These are phyloP conservation scores for Brachyptera putata DNA, from an alignment of 2,888 invertebrate species.

Conservation along the genomic window DNA sequence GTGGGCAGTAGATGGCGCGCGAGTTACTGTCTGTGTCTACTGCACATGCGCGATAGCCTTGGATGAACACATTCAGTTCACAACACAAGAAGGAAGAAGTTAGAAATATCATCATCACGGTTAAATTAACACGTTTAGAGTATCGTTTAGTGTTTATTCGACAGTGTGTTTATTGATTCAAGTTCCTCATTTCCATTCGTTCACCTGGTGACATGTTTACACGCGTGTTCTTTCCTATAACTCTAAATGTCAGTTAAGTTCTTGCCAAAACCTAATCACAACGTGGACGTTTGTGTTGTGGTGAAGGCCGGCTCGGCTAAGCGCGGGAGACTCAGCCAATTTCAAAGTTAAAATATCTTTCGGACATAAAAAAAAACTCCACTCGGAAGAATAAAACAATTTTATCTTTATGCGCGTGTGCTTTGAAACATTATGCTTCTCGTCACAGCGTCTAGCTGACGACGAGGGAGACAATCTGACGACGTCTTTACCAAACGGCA, in stretches of 20 bases:
- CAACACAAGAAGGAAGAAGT: no score
- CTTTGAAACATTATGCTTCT: conserved; percentile 86
- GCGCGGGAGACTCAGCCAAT: conserved; percentile 14
- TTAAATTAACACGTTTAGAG: not conserved
- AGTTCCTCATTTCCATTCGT: not conserved
- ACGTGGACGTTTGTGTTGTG: conserved; percentile 13
- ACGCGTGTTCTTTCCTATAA: not conserved
- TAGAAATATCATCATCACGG: not conserved
- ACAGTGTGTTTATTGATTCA: conserved; percentile 12
- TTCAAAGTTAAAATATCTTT: conserved; percentile 5
- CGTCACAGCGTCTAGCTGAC: conserved; percentile 78
- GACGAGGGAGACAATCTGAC: conserved; percentile 59
- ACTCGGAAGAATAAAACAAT: not conserved
- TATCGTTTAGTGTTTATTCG: not conserved
- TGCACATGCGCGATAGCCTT: conserved; percentile 10
- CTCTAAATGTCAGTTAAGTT: conserved; percentile 8
- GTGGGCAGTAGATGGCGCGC: conserved; percentile 10
- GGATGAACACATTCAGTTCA: no score
- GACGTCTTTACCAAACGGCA: conserved; percentile 34
- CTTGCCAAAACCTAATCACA: conserved; percentile 11
- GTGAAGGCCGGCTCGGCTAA: conserved; percentile 36
- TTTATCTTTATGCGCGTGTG: conserved; percentile 79
- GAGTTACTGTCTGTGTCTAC: no score
- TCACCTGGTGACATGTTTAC: conserved; percentile 2
- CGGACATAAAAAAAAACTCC: not conserved